Conservation (phyloP, 2,113 vertebrate genomes). For the Naja naja region DNA sequence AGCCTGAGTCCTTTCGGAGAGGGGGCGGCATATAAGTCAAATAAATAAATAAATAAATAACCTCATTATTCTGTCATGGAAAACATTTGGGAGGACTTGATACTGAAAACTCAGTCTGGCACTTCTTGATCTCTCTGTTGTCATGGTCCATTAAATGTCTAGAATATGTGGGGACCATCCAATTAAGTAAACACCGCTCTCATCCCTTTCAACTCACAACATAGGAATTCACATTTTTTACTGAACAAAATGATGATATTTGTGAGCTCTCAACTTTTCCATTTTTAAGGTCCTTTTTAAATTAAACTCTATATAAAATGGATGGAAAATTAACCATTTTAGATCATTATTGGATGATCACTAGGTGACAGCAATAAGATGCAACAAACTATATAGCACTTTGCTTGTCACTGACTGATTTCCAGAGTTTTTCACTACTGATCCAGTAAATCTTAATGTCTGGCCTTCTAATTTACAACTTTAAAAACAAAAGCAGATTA, state of each 20-base stretch:
- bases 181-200: background rate
- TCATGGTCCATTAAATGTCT: background rate
- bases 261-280: background rate
- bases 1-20: too few species aligned
- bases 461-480: background rate
- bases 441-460: background rate
- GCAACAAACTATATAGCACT: background rate
- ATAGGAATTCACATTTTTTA: background rate
- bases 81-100: background rate
- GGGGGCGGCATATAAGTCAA: too few species aligned
- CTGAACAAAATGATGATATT: background rate
- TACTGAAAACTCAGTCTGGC: background rate
- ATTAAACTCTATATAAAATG: background rate
- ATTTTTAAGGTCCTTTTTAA: background rate
- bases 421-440: background rate
- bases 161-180: background rate
- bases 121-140: background rate
- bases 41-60: too few species aligned
- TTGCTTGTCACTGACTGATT: background rate
- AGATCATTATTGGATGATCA: background rate
- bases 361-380: background rate
- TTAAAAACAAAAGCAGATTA: constrained; percentile 13
- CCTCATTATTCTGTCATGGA: constrained; percentile 6
- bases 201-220: background rate
- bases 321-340: background rate